Conservation (phyloP, 2,888 invertebrate species). For the Drosophila testacea region DNA sequence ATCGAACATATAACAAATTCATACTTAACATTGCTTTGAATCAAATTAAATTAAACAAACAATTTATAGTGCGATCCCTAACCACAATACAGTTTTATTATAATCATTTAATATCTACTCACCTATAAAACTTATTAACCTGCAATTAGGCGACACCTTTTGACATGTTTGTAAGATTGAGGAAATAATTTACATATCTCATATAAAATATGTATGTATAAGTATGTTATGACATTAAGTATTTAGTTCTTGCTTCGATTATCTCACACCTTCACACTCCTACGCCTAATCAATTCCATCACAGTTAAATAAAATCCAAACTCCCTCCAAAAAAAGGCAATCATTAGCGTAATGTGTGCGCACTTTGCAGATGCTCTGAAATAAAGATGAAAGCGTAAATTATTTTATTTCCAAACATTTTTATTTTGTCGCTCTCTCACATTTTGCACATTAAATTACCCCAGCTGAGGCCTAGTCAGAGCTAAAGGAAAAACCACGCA, state of each 20-base stretch:
- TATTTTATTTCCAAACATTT: slow-evolving; percentile 29
- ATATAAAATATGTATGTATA: not conserved
- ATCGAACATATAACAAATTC: no score
- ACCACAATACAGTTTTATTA: not conserved
- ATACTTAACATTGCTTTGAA: no score
- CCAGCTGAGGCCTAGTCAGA: slow-evolving; percentile 18
- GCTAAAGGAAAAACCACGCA: slow-evolving; percentile 32
- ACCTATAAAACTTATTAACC: not conserved
- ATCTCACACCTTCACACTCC: no score
- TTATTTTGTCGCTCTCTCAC: slow-evolving; percentile 14
- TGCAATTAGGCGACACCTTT: not conserved
- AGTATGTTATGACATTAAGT: not conserved
- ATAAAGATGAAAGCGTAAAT: slow-evolving; percentile 41
- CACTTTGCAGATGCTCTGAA: slow-evolving; percentile 29
- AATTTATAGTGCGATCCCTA: not conserved
- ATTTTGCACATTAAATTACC: slow-evolving; percentile 43
- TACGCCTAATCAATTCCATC: not conserved
- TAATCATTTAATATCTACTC: not conserved
- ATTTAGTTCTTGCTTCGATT: not conserved
- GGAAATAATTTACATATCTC: not conserved
- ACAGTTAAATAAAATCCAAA: not conserved
- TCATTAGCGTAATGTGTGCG: slow-evolving; percentile 46
- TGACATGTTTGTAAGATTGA: not conserved
- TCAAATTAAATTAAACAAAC: no score
- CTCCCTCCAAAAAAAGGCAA: slow-evolving; percentile 2